Percentiles rank a stretch among this genome's conserved stretches.
Evolutionary conservation across 2,888 invertebrate species (phyloP).

Genomic region (Hyposoter dolosus): DNA sequence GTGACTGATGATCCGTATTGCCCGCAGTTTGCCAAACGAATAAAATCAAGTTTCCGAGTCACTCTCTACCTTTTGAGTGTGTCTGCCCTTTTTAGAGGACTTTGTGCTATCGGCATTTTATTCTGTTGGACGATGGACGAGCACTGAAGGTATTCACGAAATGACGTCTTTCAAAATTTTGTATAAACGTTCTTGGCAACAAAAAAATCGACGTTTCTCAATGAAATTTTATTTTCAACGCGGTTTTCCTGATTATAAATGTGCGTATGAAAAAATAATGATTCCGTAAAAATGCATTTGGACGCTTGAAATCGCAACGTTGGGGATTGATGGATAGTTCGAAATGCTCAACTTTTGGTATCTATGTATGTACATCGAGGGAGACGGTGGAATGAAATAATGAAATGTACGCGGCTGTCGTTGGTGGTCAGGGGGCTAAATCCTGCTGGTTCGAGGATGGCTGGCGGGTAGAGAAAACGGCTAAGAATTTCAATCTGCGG

Average conservation of each 20-base stretch:
- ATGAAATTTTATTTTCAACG: too few relatives aligned
- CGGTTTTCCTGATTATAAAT: too few relatives aligned
- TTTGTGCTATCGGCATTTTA: too few relatives aligned
- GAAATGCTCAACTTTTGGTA: slow-evolving; percentile 33
- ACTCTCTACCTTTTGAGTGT: too few relatives aligned
- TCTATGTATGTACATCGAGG: slow-evolving; percentile 69
- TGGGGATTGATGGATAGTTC: slow-evolving; percentile 74
- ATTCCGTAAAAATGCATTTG: slow-evolving; percentile 43
- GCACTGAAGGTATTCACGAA: too few relatives aligned
- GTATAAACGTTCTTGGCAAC: too few relatives aligned
- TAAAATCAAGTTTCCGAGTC: neutral
- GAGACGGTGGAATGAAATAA: slow-evolving; percentile 79
- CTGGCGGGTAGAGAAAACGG: slow-evolving; percentile 70
- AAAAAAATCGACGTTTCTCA: too few relatives aligned
- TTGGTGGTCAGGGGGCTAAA: slow-evolving; percentile 69
- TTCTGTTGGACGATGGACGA: too few relatives aligned
- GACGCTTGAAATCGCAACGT: slow-evolving; percentile 15
- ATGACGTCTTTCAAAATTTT: too few relatives aligned
- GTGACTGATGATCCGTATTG: neutral
- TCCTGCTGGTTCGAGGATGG: slow-evolving; percentile 60
- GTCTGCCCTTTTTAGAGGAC: too few relatives aligned
- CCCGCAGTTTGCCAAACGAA: neutral
- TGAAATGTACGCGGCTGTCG: slow-evolving; percentile 80
- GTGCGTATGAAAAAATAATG: neutral
- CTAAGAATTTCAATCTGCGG: slow-evolving; percentile 85